Conservation (phyloP, 2,113 vertebrate species). For the Carlito syrichta region DNA sequence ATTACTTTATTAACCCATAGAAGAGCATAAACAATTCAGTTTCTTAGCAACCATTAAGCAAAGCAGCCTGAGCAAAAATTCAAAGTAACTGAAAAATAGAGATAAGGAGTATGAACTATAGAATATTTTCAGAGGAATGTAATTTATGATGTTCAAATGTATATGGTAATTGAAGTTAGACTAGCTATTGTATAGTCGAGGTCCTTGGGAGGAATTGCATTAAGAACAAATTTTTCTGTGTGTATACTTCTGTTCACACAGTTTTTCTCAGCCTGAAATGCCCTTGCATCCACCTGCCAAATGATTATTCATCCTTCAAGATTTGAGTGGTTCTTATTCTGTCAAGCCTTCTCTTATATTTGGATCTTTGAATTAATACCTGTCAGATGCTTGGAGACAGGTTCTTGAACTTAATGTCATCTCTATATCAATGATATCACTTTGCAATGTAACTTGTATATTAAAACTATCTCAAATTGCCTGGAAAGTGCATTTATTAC, state of each 20-base stretch:
- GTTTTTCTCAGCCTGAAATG: background rate
- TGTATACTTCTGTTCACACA: background rate
- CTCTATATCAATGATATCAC: background rate
- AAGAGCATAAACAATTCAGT: background rate
- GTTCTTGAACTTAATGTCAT: background rate
- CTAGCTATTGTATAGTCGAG: background rate
- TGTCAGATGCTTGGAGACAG: background rate
- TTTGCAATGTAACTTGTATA: background rate
- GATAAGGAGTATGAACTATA: background rate
- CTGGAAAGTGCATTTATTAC: background rate
- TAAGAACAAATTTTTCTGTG: background rate
- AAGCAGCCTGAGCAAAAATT: background rate
- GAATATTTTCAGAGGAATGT: background rate
- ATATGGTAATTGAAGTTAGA: background rate
- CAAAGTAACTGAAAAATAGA: background rate
- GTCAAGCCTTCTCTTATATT: background rate
- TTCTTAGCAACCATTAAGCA: background rate
- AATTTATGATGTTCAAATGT: background rate
- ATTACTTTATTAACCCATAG: background rate
- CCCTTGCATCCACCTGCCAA: background rate
- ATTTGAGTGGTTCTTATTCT: background rate
- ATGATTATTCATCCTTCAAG: background rate
- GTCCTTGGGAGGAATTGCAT: background rate
- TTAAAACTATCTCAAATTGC: background rate
- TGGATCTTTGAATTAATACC: background rate